Evolutionary conservation across 37 sponge, comb jelly and placozoan genomes (phyloP), one percentile per base, ranked within the genome.

Genomic region (Aphrocallistes beatrix): DNA sequence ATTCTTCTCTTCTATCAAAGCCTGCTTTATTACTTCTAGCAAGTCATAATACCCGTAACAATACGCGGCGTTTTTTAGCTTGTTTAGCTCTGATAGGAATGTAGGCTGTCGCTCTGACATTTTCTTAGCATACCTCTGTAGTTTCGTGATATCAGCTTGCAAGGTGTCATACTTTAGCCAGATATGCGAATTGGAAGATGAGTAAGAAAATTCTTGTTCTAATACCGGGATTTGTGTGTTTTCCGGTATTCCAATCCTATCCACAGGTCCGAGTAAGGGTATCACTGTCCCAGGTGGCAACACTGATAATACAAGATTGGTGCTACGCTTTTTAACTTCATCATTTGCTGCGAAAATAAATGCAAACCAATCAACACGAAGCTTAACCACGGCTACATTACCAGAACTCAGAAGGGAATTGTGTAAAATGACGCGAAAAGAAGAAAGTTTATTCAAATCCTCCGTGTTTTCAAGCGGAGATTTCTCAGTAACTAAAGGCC

Each of bases 281-380:
- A 25, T 60, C 8, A 28, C 25, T 25, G 75, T 30, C 3, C 75
- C 75, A 19, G 75, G 75, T 6, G 75, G 75, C n/a, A 60, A 13
- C 8, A 60, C 75, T 60, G 75, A 60, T 60, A 60, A 60, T 13
- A 60, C 75, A 60, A 60, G 75, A 30, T 60, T 60, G n/a, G n/a
- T 19, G 34, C 21, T 60, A 28, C 75, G 75, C 75, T 60, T 60
- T 60, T 60, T 60, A 13, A 30, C 6, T 25, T 60, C 75, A 19
- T 60, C 75, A 60, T 60, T 60, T 60, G 75, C n/a, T 6, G 75
- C 75, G 75, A 19, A 60, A 60, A 60, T 60, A 30, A 25, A 60
- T 32, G 75, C 75, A 28, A 60, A 60, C 75, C 75, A 60, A 60
- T 60, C 75, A 6, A 30, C 28, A 32, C 75, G 75, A 13, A 60